A percentile compares a stretch with the other conserved stretches of the same genome.
phyloP scores from a whole-genome alignment of 2,113 vertebrate species.

The Bambusicola thoracicus region DNA sequence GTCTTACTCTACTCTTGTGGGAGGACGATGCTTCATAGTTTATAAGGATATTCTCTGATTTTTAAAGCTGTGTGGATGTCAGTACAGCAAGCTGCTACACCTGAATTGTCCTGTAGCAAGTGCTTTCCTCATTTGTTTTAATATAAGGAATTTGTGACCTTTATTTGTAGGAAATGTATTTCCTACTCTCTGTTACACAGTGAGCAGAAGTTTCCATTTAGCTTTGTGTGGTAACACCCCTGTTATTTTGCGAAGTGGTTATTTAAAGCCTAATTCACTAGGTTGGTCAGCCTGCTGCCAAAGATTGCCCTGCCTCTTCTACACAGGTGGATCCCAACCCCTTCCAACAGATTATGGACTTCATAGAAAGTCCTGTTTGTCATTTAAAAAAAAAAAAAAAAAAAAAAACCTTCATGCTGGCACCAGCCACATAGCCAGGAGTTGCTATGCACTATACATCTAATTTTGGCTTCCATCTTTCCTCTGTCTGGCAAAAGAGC shows the following conservation, averaged over 20 bases:
- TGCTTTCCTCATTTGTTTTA: background rate
- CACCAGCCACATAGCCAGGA: too few species aligned
- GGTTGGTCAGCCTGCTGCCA: too few species aligned
- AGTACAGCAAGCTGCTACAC: background rate
- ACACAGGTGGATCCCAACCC: too few species aligned
- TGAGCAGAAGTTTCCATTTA: background rate
- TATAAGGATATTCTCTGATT: background rate
- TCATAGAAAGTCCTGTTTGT: too few species aligned
- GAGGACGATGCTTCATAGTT: background rate
- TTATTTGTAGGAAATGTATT: background rate
- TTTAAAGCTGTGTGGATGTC: background rate
- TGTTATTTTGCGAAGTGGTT: background rate
- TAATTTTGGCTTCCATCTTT: too few species aligned
- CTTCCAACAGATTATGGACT: too few species aligned
- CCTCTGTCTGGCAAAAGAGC: too few species aligned
- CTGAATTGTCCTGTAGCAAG: background rate
- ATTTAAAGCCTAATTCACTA: too few species aligned
- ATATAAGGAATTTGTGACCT: background rate
- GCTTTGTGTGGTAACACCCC: background rate
- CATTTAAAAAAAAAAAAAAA: too few species aligned
- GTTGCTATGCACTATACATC: too few species aligned
- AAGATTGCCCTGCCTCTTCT: too few species aligned
- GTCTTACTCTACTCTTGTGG: background rate
- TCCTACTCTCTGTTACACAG: background rate
- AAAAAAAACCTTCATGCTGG: too few species aligned